phyloP scores from a whole-genome alignment of 1,140 invertebrate species.

The Alviniconcha marisindica region DNA sequence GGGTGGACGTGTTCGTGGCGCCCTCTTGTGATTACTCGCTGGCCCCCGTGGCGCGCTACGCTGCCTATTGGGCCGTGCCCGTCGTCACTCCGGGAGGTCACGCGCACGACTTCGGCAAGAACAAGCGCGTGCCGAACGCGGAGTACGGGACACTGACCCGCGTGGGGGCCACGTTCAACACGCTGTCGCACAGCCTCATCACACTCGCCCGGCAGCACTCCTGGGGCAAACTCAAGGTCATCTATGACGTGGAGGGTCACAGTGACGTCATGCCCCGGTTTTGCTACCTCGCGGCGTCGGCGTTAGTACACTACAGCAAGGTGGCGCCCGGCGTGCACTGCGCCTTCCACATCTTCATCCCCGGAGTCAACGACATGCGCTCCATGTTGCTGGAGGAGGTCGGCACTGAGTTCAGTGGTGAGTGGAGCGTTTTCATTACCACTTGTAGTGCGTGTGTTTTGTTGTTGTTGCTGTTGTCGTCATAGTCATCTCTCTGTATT shows the following conservation, averaged over 20 bases:
- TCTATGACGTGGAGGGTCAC: conserved; percentile 84
- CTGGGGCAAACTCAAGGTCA: conserved; percentile 83
- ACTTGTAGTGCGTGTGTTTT: background rate
- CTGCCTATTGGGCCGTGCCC: conserved; percentile 91
- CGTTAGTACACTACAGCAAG: conserved; percentile 59
- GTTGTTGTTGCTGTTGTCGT: background rate
- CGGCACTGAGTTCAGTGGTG: conserved; percentile 70
- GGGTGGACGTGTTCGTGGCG: conserved; percentile 85
- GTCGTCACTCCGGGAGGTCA: conserved; percentile 90
- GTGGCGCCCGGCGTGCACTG: conserved; percentile 73
- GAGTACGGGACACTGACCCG: conserved; percentile 64
- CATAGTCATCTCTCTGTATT: background rate
- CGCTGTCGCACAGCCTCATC: conserved; percentile 83
- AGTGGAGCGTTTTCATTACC: conserved; percentile 42
- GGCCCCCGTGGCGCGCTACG: conserved; percentile 91
- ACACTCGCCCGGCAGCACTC: conserved; percentile 80
- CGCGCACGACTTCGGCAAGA: conserved; percentile 84
- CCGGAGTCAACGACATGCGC: conserved; percentile 54
- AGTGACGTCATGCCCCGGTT: conserved; percentile 77
- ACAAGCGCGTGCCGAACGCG: conserved; percentile 44
- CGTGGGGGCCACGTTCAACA: conserved; percentile 80
- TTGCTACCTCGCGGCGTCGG: conserved; percentile 62
- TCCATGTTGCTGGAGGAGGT: conserved; percentile 75
- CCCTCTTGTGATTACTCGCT: conserved; percentile 94
- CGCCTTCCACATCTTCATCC: conserved; percentile 77